These are phyloP conservation scores for Crenichthys baileyi DNA, from an alignment of 2,797 vertebrate species.

Conservation along the genomic window DNA sequence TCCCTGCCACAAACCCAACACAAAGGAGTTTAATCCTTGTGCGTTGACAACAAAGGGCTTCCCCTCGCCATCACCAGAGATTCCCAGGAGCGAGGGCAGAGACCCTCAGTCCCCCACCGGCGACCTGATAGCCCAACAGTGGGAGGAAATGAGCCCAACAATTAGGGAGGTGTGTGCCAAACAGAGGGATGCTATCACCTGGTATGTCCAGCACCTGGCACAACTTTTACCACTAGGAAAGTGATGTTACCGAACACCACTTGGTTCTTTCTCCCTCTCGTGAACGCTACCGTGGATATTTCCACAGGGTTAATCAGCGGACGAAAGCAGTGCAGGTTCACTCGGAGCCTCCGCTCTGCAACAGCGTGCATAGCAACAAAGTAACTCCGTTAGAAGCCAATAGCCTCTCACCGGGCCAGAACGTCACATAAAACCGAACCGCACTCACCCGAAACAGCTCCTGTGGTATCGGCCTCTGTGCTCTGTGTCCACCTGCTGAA, in stretches of 20 bases:
- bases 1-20: constrained; percentile 49
- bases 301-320: constrained; percentile 15
- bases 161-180: neutral
- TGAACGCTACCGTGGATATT: neutral
- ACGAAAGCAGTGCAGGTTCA: constrained; percentile 64
- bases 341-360: constrained; percentile 36
- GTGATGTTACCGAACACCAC: neutral
- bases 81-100: constrained; percentile 35
- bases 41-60: constrained; percentile 59
- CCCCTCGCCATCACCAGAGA: constrained; percentile 24
- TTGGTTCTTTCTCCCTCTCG: neutral
- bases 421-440: neutral
- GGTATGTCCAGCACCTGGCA: neutral
- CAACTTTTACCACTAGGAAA: neutral
- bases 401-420: constrained; percentile 22
- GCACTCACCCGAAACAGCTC: constrained; percentile 37
- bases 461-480: neutral
- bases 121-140: constrained; percentile 1
- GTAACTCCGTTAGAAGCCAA: constrained; percentile 55
- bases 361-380: constrained; percentile 69
- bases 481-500: neutral
- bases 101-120: neutral
- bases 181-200: constrained; percentile 29
- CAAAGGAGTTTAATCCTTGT: constrained; percentile 70
- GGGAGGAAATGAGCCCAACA: constrained; percentile 9